A percentile compares a stretch with the other conserved stretches of the same genome.
Conservation (phyloP, 2,797 vertebrate genomes). For the Notoglanidium macrostoma region DNA sequence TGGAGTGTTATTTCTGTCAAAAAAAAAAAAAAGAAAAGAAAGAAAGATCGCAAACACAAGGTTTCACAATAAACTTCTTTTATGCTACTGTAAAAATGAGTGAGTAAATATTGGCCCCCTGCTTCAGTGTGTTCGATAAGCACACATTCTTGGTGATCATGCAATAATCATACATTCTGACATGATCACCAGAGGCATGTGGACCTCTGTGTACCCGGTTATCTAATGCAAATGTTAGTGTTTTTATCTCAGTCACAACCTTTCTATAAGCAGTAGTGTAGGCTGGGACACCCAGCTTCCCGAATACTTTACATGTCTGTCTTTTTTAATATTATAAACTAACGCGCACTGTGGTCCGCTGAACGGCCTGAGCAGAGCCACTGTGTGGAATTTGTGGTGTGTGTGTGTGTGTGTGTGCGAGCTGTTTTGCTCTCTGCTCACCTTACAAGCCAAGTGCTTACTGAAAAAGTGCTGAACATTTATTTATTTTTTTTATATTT, state of each 20-base stretch:
- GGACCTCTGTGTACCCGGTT: too few relatives aligned
- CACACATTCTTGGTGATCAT: neutral
- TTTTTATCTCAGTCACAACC: neutral
- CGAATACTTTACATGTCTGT: neutral
- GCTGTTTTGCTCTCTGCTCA: neutral
- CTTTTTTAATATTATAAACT: neutral
- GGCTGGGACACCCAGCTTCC: neutral
- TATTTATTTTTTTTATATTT: too few relatives aligned
- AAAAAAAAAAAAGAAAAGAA: neutral
- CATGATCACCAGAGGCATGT: too few relatives aligned
- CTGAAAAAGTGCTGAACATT: neutral
- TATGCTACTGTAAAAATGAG: neutral
- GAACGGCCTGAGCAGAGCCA: slow-evolving; percentile 8
- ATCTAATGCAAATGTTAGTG: neutral
- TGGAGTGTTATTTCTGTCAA: neutral
- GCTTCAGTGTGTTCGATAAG: neutral
- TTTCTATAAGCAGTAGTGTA: neutral
- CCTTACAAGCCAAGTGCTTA: neutral
- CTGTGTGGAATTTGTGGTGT: slow-evolving; percentile 6
- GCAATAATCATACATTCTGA: neutral
- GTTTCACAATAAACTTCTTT: neutral
- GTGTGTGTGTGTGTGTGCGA: neutral
- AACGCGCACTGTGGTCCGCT: too few relatives aligned
- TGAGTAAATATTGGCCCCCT: too few relatives aligned
- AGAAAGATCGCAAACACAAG: neutral